Evolutionary conservation across 2,888 invertebrate genomes (phyloP).

Genomic region (Cabera pusaria): DNA sequence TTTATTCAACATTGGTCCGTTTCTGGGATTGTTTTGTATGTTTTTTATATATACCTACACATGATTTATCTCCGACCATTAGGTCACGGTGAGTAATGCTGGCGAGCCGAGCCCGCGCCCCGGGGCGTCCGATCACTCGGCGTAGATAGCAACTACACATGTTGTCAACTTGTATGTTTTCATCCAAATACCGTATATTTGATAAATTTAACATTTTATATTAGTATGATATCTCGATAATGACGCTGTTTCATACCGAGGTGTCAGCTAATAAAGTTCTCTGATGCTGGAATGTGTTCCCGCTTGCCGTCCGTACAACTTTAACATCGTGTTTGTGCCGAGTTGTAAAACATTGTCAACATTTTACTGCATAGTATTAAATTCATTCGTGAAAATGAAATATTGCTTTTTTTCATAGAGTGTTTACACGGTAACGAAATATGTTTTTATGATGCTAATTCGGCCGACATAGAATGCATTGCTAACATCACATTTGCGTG

Average conservation of each 20-base stretch:
- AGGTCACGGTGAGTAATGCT: conserved; percentile 79
- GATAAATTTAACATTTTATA: conserved; percentile 74
- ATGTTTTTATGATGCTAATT: conserved; percentile 14
- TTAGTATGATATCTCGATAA: conserved; percentile 74
- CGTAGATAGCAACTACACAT: conserved; percentile 77
- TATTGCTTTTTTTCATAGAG: conserved; percentile 18
- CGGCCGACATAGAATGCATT: neutral
- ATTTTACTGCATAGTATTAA: conserved; percentile 34
- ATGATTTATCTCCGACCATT: conserved; percentile 80
- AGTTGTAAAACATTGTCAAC: conserved; percentile 36
- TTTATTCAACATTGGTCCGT: conserved; percentile 73
- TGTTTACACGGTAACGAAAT: conserved; percentile 7
- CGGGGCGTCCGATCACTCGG: conserved; percentile 75
- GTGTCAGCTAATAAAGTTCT: conserved; percentile 67
- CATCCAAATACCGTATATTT: conserved; percentile 76
- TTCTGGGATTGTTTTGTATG: conserved; percentile 63
- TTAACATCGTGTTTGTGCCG: conserved; percentile 39
- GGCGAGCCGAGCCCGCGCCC: conserved; percentile 58
- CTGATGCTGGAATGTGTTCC: conserved; percentile 32
- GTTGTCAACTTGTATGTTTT: conserved; percentile 82
- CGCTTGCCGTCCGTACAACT: conserved; percentile 33
- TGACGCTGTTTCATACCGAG: conserved; percentile 63
- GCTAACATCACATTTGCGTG: neutral
- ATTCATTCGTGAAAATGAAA: conserved; percentile 32
- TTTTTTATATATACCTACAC: conserved; percentile 62